Evolutionary conservation across 1,140 invertebrate species (phyloP).

Genomic region (Nymphalis io): DNA sequence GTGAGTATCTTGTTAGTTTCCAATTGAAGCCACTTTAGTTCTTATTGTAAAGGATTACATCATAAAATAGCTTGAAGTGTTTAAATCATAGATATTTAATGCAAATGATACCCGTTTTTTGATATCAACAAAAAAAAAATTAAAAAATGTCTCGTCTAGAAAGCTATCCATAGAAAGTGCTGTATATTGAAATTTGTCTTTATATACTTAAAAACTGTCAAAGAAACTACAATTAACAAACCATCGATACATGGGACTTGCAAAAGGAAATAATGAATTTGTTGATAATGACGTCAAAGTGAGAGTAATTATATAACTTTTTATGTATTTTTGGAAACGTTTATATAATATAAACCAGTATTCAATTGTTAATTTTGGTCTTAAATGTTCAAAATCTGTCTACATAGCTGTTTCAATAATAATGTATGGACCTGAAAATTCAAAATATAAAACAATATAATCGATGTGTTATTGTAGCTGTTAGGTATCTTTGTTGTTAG

Average conservation of each 20-base stretch:
- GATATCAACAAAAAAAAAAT: constrained; percentile 31
- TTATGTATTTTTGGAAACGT: constrained; percentile 58
- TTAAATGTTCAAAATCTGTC: constrained; percentile 10
- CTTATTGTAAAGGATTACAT: neutral
- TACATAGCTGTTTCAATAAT: neutral
- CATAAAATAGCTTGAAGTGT: constrained; percentile 20
- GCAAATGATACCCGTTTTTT: constrained; percentile 37
- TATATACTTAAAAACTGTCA: constrained; percentile 35
- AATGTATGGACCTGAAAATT: constrained; percentile 1
- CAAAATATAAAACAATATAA: constrained; percentile 1
- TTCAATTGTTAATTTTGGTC: constrained; percentile 22
- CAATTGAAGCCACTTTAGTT: constrained; percentile 4
- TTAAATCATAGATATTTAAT: constrained; percentile 22
- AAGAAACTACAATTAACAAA: constrained; percentile 53
- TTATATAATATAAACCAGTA: constrained; percentile 39
- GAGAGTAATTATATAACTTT: constrained; percentile 39
- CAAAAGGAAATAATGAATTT: constrained; percentile 15
- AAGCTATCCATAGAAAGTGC: constrained; percentile 47
- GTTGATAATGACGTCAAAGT: constrained; percentile 56
- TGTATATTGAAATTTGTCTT: constrained; percentile 33
- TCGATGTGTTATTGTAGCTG: constrained; percentile 4
- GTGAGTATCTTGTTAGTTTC: neutral
- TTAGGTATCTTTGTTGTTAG: constrained; percentile 4
- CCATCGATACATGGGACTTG: neutral
- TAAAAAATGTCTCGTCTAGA: constrained; percentile 20